Evolutionary conservation across 2,113 vertebrate species (phyloP), one percentile per base, ranked within the genome.

Genomic region (Coptodon bakossiorum): DNA sequence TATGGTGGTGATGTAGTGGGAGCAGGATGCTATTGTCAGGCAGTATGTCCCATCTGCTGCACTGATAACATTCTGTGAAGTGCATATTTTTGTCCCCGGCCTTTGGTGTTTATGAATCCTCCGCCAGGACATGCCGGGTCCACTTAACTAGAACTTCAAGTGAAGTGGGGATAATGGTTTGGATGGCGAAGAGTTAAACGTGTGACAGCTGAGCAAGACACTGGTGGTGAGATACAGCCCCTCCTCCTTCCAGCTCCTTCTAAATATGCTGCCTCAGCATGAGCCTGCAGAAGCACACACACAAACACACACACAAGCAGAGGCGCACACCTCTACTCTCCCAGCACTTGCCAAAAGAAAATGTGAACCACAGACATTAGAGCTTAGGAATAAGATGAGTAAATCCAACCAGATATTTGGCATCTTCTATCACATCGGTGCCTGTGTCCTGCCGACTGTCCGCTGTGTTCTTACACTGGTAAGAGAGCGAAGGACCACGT

Each of bases 211-310:
- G 87, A 89, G 78, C 7, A 19, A 90, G 73, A 91, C 71, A 89
- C 84, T 34, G 52, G 71, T 82, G 90, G 92, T 91, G 91, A 92
- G 89, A 86, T 82, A 6, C 40, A 50, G 79, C 87, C 86, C 92
- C 91, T 56, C 92, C 91, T 86, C 82, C 63, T 86, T 54, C 83
- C 86, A 87, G 22, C 83, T 85, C 86, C 24, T 86, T 86, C 66
- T 90, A 94, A 90, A 90, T 91, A 88, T 94, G 91, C 92, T 91
- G 91, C 82, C 89, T 95, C 93, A 93, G 92, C 92, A 84, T 89
- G 89, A 92, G 81, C 90, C 91, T 90, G 91, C 88, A 93, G 82
- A 87, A 81, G 87, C 83, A 87, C 84, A 59, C 87, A 84, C 85
- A 16, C 61, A 12, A 83, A 16, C 61, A 6, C 61, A 85, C 78